phyloP scores from a whole-genome alignment of 2,113 vertebrate genomes.

The Spea bombifrons region DNA sequence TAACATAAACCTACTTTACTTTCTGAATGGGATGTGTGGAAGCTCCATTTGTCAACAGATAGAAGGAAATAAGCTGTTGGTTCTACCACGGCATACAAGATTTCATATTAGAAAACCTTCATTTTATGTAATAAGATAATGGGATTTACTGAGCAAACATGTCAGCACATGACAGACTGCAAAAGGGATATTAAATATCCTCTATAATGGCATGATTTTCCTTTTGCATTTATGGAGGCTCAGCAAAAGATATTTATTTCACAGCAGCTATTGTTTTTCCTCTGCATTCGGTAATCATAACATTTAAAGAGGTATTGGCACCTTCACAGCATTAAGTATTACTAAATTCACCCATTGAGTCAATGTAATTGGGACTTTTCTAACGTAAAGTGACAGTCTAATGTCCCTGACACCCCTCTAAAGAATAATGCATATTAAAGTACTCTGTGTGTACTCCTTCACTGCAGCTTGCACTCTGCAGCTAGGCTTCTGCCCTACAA shows the following conservation, averaged over 20 bases:
- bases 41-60: neutral
- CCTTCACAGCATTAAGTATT: too few species aligned
- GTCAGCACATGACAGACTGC: slow-evolving; percentile 3
- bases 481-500: too few species aligned
- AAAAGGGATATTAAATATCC: neutral
- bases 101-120: neutral
- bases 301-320: neutral
- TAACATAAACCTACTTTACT: neutral
- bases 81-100: neutral
- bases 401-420: too few species aligned
- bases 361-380: too few species aligned
- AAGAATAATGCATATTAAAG: too few species aligned
- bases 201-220: neutral
- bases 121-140: neutral
- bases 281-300: neutral
- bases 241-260: neutral
- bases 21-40: neutral
- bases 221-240: slow-evolving; percentile 2
- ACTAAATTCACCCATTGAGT: too few species aligned
- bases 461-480: too few species aligned
- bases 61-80: neutral
- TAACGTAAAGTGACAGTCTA: too few species aligned
- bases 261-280: neutral
- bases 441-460: too few species aligned
- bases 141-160: slow-evolving; percentile 20